These are phyloP conservation scores for Cantharis lateralis DNA, from an alignment of 2,888 invertebrate species.

Conservation along the genomic window DNA sequence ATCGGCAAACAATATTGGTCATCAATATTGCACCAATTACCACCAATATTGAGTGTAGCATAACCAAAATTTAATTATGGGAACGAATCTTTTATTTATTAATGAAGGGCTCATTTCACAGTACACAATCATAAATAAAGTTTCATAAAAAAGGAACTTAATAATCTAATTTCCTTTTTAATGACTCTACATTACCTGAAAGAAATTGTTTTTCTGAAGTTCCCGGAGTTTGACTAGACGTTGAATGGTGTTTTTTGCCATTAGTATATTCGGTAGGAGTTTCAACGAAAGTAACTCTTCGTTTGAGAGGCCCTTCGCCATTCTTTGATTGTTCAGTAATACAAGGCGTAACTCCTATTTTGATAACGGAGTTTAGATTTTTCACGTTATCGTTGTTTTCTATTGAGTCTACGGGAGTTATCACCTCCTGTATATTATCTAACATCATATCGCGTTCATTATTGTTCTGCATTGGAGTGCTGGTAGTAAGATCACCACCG, in stretches of 20 bases:
- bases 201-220: background rate
- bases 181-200: background rate
- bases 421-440: constrained; percentile 35
- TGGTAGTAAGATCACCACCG: constrained; percentile 36
- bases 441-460: constrained; percentile 28
- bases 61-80: too few species aligned
- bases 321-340: constrained; percentile 22
- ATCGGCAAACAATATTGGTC: too few species aligned
- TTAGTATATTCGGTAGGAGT: constrained; percentile 29
- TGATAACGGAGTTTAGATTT: background rate
- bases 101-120: too few species aligned
- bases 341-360: background rate
- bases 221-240: background rate
- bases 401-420: constrained; percentile 40
- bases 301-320: constrained; percentile 29
- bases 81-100: too few species aligned
- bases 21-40: too few species aligned
- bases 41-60: too few species aligned
- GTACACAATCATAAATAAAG: background rate
- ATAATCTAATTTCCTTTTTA: background rate
- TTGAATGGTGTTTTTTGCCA: background rate
- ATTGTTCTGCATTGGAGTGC: constrained; percentile 43
- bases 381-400: constrained; percentile 8
- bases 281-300: constrained; percentile 47
- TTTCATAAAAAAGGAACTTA: background rate